Conservation (phyloP, 2,888 invertebrate genomes). For the Fragum fragum region DNA sequence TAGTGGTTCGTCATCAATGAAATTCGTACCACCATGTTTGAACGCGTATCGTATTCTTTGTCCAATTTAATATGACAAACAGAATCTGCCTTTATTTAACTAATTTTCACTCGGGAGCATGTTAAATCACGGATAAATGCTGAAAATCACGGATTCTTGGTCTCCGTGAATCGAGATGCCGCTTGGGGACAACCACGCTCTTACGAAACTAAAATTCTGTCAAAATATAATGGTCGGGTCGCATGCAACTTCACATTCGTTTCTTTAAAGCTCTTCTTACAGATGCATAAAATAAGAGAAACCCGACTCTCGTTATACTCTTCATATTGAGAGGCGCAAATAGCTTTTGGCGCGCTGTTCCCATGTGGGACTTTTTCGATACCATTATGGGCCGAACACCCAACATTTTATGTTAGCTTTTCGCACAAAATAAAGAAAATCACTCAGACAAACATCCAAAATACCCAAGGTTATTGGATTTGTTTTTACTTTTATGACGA, state of each 20-base stretch:
- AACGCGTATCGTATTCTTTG: slow-evolving; percentile 15
- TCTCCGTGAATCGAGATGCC: slow-evolving; percentile 25
- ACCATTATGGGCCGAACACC: slow-evolving; percentile 56
- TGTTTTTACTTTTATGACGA: slow-evolving; percentile 61
- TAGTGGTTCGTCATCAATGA: neutral
- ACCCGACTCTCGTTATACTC: slow-evolving; percentile 58
- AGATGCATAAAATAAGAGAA: slow-evolving; percentile 63
- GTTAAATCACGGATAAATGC: slow-evolving; percentile 54
- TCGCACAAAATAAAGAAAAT: slow-evolving; percentile 72
- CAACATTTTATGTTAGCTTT: slow-evolving; percentile 68
- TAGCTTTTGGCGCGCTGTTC: slow-evolving; percentile 61
- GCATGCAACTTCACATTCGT: slow-evolving; percentile 65
- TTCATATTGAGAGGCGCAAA: slow-evolving; percentile 61
- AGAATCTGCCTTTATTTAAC: slow-evolving; percentile 29
- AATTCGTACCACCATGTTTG: slow-evolving; percentile 19
- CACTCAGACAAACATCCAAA: slow-evolving; percentile 62
- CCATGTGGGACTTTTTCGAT: slow-evolving; percentile 35
- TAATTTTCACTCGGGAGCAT: slow-evolving; percentile 42
- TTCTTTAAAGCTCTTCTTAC: slow-evolving; percentile 44
- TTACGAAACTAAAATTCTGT: slow-evolving; percentile 40
- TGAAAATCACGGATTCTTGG: slow-evolving; percentile 66
- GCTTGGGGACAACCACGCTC: slow-evolving; percentile 49
- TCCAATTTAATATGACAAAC: slow-evolving; percentile 26
- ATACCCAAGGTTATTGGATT: slow-evolving; percentile 47
- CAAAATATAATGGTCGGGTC: slow-evolving; percentile 60